These are phyloP conservation scores for Scartelaos histophorus DNA, from an alignment of 2,113 vertebrate genomes.

Conservation along the genomic window DNA sequence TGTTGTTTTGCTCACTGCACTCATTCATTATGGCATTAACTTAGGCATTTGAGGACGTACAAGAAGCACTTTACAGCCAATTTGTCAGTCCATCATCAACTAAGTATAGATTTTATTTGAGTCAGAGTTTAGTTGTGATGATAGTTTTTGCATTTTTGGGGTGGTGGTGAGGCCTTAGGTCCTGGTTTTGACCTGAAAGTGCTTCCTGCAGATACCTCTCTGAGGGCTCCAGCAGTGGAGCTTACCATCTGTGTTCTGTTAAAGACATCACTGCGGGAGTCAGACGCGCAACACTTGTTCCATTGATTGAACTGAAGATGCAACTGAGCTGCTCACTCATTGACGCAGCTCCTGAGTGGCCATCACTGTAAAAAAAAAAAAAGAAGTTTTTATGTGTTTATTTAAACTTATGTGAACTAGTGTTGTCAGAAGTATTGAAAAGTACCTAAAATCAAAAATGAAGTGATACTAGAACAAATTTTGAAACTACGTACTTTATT, in stretches of 20 bases:
- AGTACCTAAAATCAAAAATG: no score
- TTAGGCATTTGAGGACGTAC: conserved; percentile 8
- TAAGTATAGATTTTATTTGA: conserved; percentile 20
- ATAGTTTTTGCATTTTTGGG: conserved; percentile 3
- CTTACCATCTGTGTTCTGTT: conserved; percentile 70
- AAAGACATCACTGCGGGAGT: conserved; percentile 63
- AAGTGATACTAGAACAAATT: no score
- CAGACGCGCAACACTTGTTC: conserved; percentile 18
- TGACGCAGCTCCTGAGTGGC: neutral
- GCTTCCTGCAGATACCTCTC: conserved; percentile 52
- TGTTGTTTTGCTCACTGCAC: conserved; percentile 29
- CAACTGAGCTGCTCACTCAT: conserved; percentile 6
- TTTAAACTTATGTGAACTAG: neutral
- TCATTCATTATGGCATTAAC: conserved; percentile 15
- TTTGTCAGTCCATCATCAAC: conserved; percentile 12
- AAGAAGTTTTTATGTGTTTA: neutral
- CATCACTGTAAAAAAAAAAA: neutral
- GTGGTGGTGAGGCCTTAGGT: conserved; percentile 37
- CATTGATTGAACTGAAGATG: conserved; percentile 20
- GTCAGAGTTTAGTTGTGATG: conserved; percentile 29
- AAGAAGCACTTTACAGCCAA: conserved; percentile 16
- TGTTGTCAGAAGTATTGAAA: no score
- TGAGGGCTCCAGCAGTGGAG: conserved; percentile 48
- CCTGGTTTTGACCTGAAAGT: conserved; percentile 52
- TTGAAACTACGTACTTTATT: no score